Evolutionary conservation across 2,797 vertebrate genomes (phyloP).

Genomic region (Pangasius larnaudii): DNA sequence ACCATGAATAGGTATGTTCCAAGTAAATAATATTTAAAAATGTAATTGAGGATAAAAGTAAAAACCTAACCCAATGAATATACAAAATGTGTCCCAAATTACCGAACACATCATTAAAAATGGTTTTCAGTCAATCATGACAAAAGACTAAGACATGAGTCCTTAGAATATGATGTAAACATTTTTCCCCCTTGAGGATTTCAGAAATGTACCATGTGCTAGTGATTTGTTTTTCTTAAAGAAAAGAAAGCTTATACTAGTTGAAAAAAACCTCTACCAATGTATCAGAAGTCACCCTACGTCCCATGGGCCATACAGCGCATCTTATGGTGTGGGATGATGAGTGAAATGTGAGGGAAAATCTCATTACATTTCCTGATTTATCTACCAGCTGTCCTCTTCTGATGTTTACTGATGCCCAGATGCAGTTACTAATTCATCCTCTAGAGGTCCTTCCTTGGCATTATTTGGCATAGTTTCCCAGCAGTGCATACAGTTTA

Average conservation of each 20-base stretch:
- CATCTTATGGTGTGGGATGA: background rate
- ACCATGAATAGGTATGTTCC: background rate
- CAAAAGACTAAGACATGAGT: background rate
- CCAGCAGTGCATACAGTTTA: background rate
- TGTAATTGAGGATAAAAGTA: background rate
- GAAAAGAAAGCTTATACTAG: background rate
- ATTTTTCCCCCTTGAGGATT: background rate
- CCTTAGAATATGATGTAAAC: background rate
- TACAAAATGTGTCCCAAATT: background rate
- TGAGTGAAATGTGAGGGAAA: background rate
- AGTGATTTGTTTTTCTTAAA: background rate
- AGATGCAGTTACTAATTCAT: background rate
- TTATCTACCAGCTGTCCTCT: background rate
- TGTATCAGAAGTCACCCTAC: background rate
- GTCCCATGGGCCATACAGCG: background rate
- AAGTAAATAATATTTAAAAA: background rate
- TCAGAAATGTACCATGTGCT: background rate
- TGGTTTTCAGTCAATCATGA: background rate
- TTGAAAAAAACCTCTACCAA: background rate
- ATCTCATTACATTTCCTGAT: slow-evolving; percentile 7
- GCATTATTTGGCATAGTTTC: background rate
- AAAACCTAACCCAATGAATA: background rate
- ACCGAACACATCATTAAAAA: background rate
- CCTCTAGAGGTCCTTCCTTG: background rate
- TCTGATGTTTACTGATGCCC: background rate